phyloP scores from a whole-genome alignment of 92 coral and sea anemone species.

The Zoanthus solanderi region DNA sequence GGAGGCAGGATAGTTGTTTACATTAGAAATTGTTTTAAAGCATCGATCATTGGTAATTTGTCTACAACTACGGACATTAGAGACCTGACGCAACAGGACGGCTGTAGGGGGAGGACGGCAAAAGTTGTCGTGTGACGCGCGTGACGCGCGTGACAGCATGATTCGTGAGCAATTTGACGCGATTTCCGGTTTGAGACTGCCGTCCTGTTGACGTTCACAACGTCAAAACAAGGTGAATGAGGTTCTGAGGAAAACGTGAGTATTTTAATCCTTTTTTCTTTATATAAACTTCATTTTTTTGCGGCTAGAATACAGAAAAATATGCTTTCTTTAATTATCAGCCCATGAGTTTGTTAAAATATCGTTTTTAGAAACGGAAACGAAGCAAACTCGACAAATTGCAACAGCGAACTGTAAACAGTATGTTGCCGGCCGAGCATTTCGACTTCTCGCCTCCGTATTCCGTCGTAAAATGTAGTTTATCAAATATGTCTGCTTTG shows the following conservation, averaged over 20 bases:
- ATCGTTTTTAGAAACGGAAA: neutral
- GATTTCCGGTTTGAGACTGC: slow-evolving; percentile 2
- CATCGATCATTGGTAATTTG: slow-evolving; percentile 13
- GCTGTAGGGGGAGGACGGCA: slow-evolving; percentile 6
- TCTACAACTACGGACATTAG: slow-evolving; percentile 40
- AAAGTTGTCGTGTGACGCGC: neutral
- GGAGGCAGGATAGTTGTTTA: slow-evolving; percentile 67
- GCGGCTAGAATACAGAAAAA: no score
- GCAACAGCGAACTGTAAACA: no score
- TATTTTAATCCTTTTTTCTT: no score
- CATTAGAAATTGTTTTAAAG: slow-evolving; percentile 44
- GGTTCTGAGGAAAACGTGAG: neutral
- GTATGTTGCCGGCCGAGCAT: neutral
- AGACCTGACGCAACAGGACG: slow-evolving; percentile 1
- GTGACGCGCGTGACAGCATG: neutral
- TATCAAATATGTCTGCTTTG: neutral
- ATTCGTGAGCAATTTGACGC: slow-evolving; percentile 4
- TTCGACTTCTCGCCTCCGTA: neutral
- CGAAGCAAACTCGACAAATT: neutral
- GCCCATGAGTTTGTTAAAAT: neutral
- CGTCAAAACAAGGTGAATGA: slow-evolving; percentile 52
- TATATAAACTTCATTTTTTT: no score
- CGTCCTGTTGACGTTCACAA: slow-evolving; percentile 38
- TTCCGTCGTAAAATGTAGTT: neutral
- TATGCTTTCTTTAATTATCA: neutral